These are phyloP conservation scores for Atta colombica DNA, from an alignment of 1,140 invertebrate species.

Conservation along the genomic window DNA sequence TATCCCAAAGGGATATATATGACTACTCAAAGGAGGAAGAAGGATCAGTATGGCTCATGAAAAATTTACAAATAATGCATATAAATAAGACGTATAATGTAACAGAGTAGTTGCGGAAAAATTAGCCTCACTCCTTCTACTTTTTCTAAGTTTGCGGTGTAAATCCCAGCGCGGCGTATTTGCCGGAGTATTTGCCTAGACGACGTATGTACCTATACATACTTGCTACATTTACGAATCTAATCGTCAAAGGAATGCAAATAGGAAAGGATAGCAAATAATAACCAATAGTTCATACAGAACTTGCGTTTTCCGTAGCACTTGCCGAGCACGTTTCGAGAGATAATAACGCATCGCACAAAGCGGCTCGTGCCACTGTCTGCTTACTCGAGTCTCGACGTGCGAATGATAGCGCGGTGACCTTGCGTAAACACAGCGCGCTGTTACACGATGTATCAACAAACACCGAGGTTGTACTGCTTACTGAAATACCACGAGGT, in stretches of 20 bases:
- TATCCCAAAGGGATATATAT: too few species aligned
- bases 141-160: too few species aligned
- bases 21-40: too few species aligned
- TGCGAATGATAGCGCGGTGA: constrained; percentile 18
- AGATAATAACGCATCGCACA: background rate
- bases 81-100: too few species aligned
- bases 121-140: too few species aligned
- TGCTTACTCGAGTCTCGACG: background rate
- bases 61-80: too few species aligned
- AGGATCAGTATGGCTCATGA: too few species aligned
- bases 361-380: background rate
- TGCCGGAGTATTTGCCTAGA: too few species aligned
- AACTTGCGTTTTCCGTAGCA: background rate
- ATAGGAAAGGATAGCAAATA: background rate
- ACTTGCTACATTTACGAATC: background rate
- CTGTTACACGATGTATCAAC: background rate
- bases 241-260: background rate
- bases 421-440: constrained; percentile 1
- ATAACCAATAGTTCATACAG: background rate
- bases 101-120: too few species aligned
- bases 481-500: background rate
- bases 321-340: constrained; percentile 14
- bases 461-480: background rate
- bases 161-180: too few species aligned
- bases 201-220: background rate